phyloP scores from a whole-genome alignment of 1,140 invertebrate species.

The Ridgeia piscesae region DNA sequence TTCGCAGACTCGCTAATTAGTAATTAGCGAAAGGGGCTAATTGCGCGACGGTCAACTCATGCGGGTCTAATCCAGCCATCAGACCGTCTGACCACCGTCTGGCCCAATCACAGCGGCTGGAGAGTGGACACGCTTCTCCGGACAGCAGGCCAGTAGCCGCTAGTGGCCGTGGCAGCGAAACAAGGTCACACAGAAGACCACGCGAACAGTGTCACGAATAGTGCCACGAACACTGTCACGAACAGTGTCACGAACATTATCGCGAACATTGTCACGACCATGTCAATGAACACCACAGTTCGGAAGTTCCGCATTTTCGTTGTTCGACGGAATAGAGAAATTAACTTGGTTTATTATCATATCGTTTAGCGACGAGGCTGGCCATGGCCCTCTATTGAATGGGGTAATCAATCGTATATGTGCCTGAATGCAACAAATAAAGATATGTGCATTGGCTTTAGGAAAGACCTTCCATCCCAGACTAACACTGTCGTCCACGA shows the following conservation, averaged over 20 bases:
- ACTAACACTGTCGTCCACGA: too few species aligned
- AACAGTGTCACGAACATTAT: too few species aligned
- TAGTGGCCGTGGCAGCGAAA: background rate
- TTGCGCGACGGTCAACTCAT: background rate
- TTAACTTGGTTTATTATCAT: background rate
- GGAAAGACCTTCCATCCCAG: too few species aligned
- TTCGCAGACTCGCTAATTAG: background rate
- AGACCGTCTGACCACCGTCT: background rate
- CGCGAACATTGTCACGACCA: too few species aligned
- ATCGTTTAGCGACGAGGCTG: too few species aligned
- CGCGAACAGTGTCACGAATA: background rate
- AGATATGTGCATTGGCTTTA: too few species aligned
- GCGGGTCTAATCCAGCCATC: background rate
- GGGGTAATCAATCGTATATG: too few species aligned
- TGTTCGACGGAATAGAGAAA: background rate
- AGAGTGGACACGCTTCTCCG: background rate
- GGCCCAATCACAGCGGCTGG: background rate
- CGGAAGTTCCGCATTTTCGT: background rate
- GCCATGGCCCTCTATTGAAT: too few species aligned
- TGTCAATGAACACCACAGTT: background rate
- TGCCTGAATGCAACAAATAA: too few species aligned
- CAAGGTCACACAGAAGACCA: too few species aligned
- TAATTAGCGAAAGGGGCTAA: background rate
- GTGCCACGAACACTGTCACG: background rate
- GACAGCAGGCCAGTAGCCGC: background rate